Evolutionary conservation across 2,113 vertebrate species (phyloP).

Genomic region (Phyllostomus discolor): DNA sequence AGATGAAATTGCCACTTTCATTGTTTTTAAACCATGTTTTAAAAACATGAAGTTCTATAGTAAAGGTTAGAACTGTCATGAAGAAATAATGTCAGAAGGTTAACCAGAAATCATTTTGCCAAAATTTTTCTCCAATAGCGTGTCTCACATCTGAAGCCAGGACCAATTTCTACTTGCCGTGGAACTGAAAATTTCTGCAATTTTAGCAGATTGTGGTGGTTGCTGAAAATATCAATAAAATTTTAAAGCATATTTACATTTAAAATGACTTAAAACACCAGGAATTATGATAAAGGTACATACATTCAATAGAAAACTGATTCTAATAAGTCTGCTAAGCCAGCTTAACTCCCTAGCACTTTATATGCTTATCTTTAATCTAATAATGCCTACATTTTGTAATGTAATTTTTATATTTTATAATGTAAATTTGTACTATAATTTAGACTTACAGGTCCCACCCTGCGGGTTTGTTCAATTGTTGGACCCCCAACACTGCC

Average conservation of each 20-base stretch:
- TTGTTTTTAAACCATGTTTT: not conserved
- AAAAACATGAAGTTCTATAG: not conserved
- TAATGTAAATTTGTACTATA: not conserved
- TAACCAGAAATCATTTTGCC: constrained; percentile 14
- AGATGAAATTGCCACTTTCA: not conserved
- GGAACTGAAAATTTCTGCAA: not conserved
- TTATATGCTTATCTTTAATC: not conserved
- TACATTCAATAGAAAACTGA: not conserved
- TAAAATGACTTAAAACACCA: not conserved
- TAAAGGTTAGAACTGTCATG: not conserved
- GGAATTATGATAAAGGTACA: not conserved
- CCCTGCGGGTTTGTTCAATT: not conserved
- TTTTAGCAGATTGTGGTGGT: not conserved
- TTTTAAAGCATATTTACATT: not conserved
- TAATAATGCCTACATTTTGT: not conserved
- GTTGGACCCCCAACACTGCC: not conserved
- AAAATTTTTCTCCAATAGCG: not conserved
- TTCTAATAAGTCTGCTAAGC: not conserved
- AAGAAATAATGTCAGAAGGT: not conserved
- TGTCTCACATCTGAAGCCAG: not conserved
- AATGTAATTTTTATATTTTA: not conserved
- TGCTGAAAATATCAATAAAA: not conserved
- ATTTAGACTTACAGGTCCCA: not conserved
- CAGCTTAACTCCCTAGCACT: not conserved
- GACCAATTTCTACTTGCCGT: not conserved